Conservation (phyloP, 2,888 invertebrate species). For the Caenorhabditis angaria region DNA sequence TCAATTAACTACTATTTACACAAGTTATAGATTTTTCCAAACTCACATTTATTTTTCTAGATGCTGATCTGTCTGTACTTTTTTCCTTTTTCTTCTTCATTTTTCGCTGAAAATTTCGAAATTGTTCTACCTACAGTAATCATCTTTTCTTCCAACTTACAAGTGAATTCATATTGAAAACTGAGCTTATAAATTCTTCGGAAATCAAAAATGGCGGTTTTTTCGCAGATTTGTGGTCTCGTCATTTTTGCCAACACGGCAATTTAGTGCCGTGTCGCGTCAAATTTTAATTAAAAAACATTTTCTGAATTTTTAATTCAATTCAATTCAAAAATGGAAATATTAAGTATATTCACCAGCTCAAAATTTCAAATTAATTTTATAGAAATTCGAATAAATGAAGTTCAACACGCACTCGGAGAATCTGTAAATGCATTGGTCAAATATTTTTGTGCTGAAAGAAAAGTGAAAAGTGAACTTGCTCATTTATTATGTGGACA, state of each 20-base stretch:
- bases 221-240: background rate
- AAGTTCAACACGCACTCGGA: conserved; percentile 80
- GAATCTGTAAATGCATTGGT: conserved; percentile 96
- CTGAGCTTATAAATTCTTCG: background rate
- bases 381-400: conserved; percentile 56
- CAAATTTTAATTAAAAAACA: no score
- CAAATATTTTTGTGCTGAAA: conserved; percentile 52
- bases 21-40: background rate
- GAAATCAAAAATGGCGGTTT: background rate
- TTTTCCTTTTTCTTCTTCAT: background rate
- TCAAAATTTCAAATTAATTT: conserved; percentile 5
- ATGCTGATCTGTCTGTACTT: background rate
- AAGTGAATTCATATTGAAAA: background rate
- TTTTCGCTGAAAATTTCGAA: background rate
- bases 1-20: background rate
- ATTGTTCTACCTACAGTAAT: background rate
- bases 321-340: no score
- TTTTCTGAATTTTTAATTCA: no score
- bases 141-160: background rate
- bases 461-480: conserved; percentile 75
- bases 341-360: no score
- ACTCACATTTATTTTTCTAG: background rate
- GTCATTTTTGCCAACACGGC: background rate
- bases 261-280: no score
- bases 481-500: conserved; percentile 94